These are phyloP conservation scores for Piprites chloris DNA, from an alignment of 2,113 vertebrate genomes.

Conservation along the genomic window DNA sequence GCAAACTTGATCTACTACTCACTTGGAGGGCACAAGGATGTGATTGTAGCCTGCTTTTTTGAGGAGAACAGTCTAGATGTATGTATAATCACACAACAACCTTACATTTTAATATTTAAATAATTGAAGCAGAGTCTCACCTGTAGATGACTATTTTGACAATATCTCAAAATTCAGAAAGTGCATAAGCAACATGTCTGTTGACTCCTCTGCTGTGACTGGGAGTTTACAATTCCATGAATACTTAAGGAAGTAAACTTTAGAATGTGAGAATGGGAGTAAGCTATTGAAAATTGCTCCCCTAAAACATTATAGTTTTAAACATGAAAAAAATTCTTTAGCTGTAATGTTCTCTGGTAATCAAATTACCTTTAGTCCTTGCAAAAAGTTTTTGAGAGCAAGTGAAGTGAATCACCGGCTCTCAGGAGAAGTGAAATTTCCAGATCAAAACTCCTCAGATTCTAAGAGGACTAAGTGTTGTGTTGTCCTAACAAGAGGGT, in stretches of 20 bases:
- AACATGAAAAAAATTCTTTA: neutral
- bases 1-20: slow-evolving; percentile 93
- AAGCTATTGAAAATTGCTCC: neutral
- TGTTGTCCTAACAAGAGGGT: neutral
- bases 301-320: rapidly evolving
- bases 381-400: neutral
- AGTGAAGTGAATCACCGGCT: neutral
- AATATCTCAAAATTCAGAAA: neutral
- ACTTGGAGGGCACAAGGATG: slow-evolving; percentile 91
- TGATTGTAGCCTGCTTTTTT: slow-evolving; percentile 92
- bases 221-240: neutral
- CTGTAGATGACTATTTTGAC: neutral
- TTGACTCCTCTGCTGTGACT: neutral
- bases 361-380: neutral
- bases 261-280: neutral
- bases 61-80: slow-evolving; percentile 92
- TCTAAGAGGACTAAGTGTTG: neutral
- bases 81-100: slow-evolving; percentile 37
- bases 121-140: neutral
- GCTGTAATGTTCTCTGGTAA: neutral
- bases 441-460: neutral
- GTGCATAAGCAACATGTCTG: rapidly evolving
- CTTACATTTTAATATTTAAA: neutral
- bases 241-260: neutral
- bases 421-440: neutral